Evolutionary conservation across 2,113 vertebrate species (phyloP).

Genomic region (Scatophagus argus): DNA sequence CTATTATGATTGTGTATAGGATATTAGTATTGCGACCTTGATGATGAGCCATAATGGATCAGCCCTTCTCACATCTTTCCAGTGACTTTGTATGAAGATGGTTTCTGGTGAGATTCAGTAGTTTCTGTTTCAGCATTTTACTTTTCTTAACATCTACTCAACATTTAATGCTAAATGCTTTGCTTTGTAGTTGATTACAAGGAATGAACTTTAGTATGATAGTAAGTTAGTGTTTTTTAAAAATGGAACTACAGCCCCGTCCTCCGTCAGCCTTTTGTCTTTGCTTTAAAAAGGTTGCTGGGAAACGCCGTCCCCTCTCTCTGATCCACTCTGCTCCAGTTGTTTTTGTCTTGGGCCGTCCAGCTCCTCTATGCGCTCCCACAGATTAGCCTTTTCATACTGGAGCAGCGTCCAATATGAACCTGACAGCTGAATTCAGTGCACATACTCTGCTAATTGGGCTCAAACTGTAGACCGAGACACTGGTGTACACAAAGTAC

Average conservation of each 20-base stretch:
- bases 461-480: constrained; percentile 49
- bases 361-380: constrained; percentile 35
- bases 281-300: constrained; percentile 22
- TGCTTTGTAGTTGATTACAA: neutral
- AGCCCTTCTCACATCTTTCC: no score
- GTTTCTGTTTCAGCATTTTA: neutral
- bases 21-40: no score
- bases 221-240: neutral
- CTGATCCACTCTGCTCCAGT: neutral
- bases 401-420: constrained; percentile 5
- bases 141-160: neutral
- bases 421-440: constrained; percentile 52
- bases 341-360: constrained; percentile 30
- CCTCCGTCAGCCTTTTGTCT: neutral
- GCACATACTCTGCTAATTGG: constrained; percentile 70
- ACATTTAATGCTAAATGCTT: neutral
- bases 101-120: neutral
- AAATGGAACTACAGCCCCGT: neutral
- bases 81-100: neutral
- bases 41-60: no score
- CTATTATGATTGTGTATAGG: no score
- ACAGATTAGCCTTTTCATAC: constrained; percentile 59
- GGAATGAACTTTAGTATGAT: neutral
- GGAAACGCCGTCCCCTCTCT: constrained; percentile 14
- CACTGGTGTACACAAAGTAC: constrained; percentile 29